A percentile compares a stretch with the other conserved stretches of the same genome.
Conservation (phyloP, 2,888 invertebrate genomes). For the Ceramica pisi region DNA sequence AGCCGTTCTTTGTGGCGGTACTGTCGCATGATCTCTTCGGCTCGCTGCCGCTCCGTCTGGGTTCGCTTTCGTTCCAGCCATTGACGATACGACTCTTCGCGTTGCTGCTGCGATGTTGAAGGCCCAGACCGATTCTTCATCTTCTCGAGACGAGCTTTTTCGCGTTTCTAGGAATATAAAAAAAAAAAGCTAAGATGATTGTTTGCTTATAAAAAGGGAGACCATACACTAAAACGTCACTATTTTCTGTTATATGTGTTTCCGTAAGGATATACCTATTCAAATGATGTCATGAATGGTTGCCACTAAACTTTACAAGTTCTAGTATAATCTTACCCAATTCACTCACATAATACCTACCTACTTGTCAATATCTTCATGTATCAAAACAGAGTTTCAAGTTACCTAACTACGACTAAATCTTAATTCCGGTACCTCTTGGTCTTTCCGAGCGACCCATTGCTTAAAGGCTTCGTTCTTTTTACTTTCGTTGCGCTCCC, state of each 20-base stretch:
- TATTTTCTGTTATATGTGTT: neutral
- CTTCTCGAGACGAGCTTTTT: conserved; percentile 79
- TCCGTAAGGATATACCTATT: neutral
- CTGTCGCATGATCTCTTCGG: conserved; percentile 84
- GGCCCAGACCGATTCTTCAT: conserved; percentile 71
- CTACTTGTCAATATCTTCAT: neutral
- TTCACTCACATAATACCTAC: neutral
- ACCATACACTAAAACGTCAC: too few relatives aligned
- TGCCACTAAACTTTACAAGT: conserved; percentile 6
- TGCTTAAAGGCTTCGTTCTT: conserved; percentile 84
- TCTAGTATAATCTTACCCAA: neutral
- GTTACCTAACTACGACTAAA: neutral
- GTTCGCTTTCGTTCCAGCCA: conserved; percentile 90
- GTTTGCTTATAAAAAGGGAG: neutral
- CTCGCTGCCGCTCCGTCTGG: conserved; percentile 81
- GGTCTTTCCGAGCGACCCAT: conserved; percentile 86
- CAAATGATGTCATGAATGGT: neutral
- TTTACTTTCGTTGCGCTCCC: conserved; percentile 84
- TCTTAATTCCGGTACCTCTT: conserved; percentile 76
- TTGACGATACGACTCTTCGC: conserved; percentile 86
- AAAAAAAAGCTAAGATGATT: neutral
- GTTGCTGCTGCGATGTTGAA: conserved; percentile 82
- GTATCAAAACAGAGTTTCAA: neutral
- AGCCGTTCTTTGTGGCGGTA: conserved; percentile 79
- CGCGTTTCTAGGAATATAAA: conserved; percentile 75